Conservation (phyloP, 2,797 vertebrate species). For the Phrynocephalus forsythii region DNA sequence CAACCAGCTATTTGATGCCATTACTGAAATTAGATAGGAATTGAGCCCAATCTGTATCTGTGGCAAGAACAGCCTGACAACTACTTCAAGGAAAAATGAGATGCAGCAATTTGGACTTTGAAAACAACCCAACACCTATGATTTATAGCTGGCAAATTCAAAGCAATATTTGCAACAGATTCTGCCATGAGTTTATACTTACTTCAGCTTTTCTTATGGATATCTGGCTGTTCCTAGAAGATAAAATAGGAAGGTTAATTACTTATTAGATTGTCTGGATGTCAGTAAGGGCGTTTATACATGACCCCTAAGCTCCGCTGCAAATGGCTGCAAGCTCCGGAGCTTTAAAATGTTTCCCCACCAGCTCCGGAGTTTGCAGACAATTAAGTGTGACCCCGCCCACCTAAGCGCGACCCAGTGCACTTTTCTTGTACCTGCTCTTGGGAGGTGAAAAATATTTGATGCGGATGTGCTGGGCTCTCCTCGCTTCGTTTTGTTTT, state of each 20-base stretch:
- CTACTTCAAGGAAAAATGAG: background rate
- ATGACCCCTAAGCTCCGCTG: too few species aligned
- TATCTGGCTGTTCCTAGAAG: slow-evolving; percentile 72
- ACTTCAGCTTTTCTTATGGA: slow-evolving; percentile 79
- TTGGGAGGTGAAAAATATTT: too few species aligned
- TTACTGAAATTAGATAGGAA: background rate
- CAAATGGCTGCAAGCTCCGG: too few species aligned
- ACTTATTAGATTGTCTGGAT: background rate
- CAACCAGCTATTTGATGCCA: background rate
- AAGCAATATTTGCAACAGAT: background rate
- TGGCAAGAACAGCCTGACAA: background rate
- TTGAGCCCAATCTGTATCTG: background rate
- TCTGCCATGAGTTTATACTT: slow-evolving; percentile 59
- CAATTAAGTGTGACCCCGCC: too few species aligned
- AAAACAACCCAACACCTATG: background rate
- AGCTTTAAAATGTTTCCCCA: too few species aligned
- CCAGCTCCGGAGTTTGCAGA: too few species aligned
- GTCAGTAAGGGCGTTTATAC: background rate
- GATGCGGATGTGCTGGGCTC: too few species aligned
- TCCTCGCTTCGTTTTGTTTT: too few species aligned
- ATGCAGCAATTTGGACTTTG: background rate
- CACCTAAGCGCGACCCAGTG: too few species aligned
- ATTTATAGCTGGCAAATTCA: background rate
- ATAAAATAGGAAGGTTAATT: slow-evolving; percentile 26
- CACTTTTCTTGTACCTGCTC: too few species aligned